Conservation (phyloP, 2,888 invertebrate species). For the Nemoura dubitans region DNA sequence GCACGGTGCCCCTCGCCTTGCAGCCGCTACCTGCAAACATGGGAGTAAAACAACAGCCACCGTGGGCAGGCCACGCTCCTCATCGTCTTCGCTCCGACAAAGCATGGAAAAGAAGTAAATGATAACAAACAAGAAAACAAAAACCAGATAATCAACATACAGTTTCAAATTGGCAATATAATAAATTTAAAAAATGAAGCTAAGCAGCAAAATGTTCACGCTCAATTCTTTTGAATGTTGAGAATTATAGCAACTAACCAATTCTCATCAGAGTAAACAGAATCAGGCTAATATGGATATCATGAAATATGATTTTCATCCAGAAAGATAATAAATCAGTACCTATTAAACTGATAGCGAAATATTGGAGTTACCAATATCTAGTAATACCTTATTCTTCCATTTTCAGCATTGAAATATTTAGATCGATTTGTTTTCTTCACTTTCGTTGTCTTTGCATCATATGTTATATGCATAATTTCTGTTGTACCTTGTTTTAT, state of each 20-base stretch:
- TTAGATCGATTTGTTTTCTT: background rate
- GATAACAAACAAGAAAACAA: conserved; percentile 32
- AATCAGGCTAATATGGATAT: background rate
- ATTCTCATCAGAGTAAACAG: background rate
- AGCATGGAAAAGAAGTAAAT: conserved; percentile 28
- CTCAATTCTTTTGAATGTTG: background rate
- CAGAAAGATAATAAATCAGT: background rate
- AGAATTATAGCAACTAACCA: background rate
- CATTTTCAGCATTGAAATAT: background rate
- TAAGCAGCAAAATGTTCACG: background rate
- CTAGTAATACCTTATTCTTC: background rate
- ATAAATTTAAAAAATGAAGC: background rate
- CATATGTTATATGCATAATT: background rate
- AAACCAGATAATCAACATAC: conserved; percentile 7
- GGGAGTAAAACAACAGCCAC: background rate
- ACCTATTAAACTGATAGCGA: background rate
- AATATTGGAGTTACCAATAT: conserved; percentile 4
- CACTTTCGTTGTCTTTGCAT: background rate
- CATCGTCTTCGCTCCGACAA: conserved; percentile 9
- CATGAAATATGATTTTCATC: background rate
- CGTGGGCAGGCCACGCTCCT: background rate
- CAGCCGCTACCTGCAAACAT: background rate
- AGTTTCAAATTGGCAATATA: background rate
- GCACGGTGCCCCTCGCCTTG: background rate
- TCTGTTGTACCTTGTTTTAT: conserved; percentile 15